A percentile compares a stretch with the other conserved stretches of the same genome.
phyloP scores from a whole-genome alignment of 2,797 vertebrate genomes.

The Austrolebias charrua region DNA sequence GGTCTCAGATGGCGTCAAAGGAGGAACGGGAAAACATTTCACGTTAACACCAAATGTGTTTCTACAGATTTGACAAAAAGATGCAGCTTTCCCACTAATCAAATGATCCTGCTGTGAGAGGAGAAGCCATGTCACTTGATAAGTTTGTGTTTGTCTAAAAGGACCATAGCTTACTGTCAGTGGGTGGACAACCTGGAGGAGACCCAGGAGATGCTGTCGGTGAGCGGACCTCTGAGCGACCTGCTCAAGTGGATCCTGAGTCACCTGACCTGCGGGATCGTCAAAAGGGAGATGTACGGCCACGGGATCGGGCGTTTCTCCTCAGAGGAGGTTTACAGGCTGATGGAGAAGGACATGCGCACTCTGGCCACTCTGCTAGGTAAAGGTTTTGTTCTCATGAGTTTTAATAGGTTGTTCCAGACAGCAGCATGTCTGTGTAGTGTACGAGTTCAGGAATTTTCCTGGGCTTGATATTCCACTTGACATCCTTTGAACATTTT shows the following conservation, averaged over 20 bases:
- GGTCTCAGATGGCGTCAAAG: background rate
- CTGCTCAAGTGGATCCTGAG: slow-evolving; percentile 95
- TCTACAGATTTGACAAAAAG: too few relatives aligned
- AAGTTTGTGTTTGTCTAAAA: slow-evolving; percentile 49
- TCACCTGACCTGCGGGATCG: slow-evolving; percentile 92
- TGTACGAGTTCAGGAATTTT: too few relatives aligned
- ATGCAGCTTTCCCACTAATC: too few relatives aligned
- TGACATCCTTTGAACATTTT: background rate
- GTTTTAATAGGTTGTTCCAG: background rate
- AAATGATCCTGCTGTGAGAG: background rate
- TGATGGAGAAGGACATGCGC: slow-evolving; percentile 99
- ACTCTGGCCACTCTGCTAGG: slow-evolving; percentile 88
- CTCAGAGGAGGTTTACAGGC: slow-evolving; percentile 89
- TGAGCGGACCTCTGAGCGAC: slow-evolving; percentile 92
- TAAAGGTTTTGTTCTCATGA: slow-evolving; percentile 18
- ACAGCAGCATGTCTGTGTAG: too few relatives aligned
- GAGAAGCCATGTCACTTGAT: background rate
- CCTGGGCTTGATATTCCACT: background rate
- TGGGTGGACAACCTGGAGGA: slow-evolving; percentile 98
- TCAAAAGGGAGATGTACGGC: slow-evolving; percentile 96
- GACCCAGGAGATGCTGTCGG: slow-evolving; percentile 94
- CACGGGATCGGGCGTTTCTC: slow-evolving; percentile 98
- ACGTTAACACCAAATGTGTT: too few relatives aligned
- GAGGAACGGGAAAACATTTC: too few relatives aligned
- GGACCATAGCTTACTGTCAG: slow-evolving; percentile 97